phyloP scores from a whole-genome alignment of 2,888 invertebrate species.

The Apotomis betuletana region DNA sequence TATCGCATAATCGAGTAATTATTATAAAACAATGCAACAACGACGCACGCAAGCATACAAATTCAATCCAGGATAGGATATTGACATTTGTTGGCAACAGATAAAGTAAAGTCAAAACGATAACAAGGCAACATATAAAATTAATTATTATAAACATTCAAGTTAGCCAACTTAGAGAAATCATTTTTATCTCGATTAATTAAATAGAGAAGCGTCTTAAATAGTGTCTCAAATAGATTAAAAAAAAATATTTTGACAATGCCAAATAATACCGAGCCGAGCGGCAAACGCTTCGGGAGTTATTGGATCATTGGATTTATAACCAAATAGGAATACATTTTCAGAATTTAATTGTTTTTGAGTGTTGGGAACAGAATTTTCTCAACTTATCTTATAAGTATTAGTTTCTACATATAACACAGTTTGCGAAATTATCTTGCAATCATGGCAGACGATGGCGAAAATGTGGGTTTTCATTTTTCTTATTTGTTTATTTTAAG shows the following conservation, averaged over 20 bases:
- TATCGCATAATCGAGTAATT: conserved; percentile 19
- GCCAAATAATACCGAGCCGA: not conserved
- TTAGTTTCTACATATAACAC: not conserved
- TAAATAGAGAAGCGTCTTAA: not conserved
- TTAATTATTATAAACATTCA: not conserved
- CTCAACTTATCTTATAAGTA: not conserved
- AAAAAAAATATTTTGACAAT: not conserved
- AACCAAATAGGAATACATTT: conserved; percentile 12
- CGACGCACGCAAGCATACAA: conserved; percentile 27
- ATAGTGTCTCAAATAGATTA: not conserved
- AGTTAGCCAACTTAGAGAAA: conserved; percentile 1
- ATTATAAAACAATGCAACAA: conserved; percentile 15
- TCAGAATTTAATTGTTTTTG: conserved; percentile 1
- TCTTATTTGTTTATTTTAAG: conserved; percentile 6
- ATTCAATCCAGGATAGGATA: conserved; percentile 8
- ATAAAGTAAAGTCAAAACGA: not conserved
- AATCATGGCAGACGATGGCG: conserved; percentile 75
- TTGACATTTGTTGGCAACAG: conserved; percentile 21
- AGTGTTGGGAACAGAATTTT: not conserved
- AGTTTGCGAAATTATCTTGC: not conserved
- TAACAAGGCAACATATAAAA: not conserved
- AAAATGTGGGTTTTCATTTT: conserved; percentile 64
- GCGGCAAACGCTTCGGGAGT: not conserved
- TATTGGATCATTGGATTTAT: not conserved
- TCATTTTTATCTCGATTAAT: not conserved